These are phyloP conservation scores for Amblyopsis hoosieri DNA, from an alignment of 2,797 vertebrate species.

Conservation along the genomic window DNA sequence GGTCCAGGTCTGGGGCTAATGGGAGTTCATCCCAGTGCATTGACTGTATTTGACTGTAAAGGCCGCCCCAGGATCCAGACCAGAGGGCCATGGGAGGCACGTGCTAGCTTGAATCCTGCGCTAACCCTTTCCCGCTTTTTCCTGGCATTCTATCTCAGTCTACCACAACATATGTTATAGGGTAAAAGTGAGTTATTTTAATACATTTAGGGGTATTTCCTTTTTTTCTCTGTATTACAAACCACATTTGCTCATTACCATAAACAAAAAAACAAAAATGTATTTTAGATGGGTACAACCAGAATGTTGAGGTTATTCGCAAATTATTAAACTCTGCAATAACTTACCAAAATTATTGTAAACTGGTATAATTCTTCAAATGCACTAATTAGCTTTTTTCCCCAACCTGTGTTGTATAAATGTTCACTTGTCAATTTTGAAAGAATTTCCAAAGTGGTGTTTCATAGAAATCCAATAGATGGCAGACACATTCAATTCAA, in stretches of 20 bases:
- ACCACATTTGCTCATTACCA: constrained; percentile 76
- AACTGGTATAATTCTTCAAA: background rate
- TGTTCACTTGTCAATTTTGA: constrained; percentile 11
- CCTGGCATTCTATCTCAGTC: constrained; percentile 68
- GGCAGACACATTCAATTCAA: constrained; percentile 78
- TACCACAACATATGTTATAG: constrained; percentile 85
- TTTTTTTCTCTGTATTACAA: constrained; percentile 67
- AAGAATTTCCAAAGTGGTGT: constrained; percentile 57
- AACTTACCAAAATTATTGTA: background rate
- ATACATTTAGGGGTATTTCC: constrained; percentile 76
- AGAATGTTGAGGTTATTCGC: constrained; percentile 35
- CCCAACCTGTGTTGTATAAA: constrained; percentile 23
- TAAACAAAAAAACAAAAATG: constrained; percentile 69
- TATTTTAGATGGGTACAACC: constrained; percentile 57
- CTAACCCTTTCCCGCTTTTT: constrained; percentile 75
- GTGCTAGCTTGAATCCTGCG: constrained; percentile 68
- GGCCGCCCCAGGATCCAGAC: constrained; percentile 65
- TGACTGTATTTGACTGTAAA: constrained; percentile 3
- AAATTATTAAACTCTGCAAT: constrained; percentile 13
- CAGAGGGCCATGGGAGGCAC: constrained; percentile 70
- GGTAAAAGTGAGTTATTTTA: constrained; percentile 83
- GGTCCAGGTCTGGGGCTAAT: constrained; percentile 61
- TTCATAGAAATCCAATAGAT: constrained; percentile 80
- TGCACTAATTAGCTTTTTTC: constrained; percentile 9
- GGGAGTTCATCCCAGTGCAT: constrained; percentile 50